phyloP scores from a whole-genome alignment of 2,113 vertebrate species.

The Meleagris gallopavo region DNA sequence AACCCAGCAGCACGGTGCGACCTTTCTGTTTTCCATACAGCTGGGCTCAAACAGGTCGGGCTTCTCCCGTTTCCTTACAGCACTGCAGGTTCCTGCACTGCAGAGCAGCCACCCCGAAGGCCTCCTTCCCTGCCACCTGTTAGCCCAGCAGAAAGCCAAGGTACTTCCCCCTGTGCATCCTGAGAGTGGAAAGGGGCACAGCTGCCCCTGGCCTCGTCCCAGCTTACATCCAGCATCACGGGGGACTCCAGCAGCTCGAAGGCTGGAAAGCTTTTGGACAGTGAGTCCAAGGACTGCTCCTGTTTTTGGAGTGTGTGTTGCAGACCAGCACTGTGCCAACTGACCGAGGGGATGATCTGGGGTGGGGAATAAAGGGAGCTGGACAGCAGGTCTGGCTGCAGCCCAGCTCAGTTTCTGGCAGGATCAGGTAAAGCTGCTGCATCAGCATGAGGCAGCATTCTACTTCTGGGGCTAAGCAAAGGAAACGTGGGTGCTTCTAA shows the following conservation, averaged over 20 bases:
- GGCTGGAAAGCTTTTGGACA: not conserved
- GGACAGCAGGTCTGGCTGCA: not conserved
- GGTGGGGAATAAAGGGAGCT: not conserved
- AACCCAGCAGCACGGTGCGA: not conserved
- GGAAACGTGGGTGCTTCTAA: not conserved
- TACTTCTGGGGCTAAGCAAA: not conserved
- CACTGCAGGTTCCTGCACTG: too few species aligned
- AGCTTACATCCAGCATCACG: fast-evolving
- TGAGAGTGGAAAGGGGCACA: not conserved
- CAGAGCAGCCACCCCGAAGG: too few species aligned
- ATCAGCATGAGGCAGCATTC: not conserved
- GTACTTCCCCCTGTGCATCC: fast-evolving
- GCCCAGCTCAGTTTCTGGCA: not conserved
- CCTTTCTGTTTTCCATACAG: fast-evolving
- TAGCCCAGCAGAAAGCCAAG: fast-evolving
- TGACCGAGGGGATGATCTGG: not conserved
- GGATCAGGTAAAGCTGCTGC: not conserved
- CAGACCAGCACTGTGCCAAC: not conserved
- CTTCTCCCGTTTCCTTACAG: fast-evolving
- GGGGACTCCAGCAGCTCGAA: not conserved
- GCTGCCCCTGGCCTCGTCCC: not conserved
- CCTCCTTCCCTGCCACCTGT: not conserved
- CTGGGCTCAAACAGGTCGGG: not conserved
- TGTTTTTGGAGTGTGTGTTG: not conserved
- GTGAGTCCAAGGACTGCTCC: not conserved